Evolutionary conservation across 2,888 invertebrate genomes (phyloP).

Genomic region (Lycia hirtaria): DNA sequence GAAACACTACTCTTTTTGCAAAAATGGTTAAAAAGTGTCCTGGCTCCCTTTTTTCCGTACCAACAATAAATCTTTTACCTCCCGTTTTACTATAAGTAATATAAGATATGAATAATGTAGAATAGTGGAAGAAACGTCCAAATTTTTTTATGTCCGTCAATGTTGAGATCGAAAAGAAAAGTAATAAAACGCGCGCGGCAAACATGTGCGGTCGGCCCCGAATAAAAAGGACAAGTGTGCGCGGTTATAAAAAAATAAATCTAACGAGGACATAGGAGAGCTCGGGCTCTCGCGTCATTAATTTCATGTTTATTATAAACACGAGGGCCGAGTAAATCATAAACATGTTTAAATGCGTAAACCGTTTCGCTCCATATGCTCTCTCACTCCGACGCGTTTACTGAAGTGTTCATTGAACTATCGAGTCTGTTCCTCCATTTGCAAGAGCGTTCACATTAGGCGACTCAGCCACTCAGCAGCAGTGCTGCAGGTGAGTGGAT

Average conservation of each 20-base stretch:
- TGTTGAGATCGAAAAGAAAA: slow-evolving; percentile 61
- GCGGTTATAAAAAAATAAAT: slow-evolving; percentile 59
- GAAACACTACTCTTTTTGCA: too few relatives aligned
- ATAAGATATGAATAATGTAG: slow-evolving; percentile 49
- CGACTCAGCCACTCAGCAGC: too few relatives aligned
- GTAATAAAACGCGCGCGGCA: slow-evolving; percentile 69
- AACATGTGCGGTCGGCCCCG: slow-evolving; percentile 62
- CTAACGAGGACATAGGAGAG: slow-evolving; percentile 68
- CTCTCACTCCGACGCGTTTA: slow-evolving; percentile 57
- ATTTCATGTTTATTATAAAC: slow-evolving; percentile 81
- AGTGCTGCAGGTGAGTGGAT: too few relatives aligned
- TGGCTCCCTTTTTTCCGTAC: slow-evolving; percentile 15
- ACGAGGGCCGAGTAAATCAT: slow-evolving; percentile 72
- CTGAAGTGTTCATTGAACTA: slow-evolving; percentile 56
- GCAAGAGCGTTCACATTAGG: too few relatives aligned
- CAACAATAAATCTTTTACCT: slow-evolving; percentile 32
- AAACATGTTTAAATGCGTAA: slow-evolving; percentile 66
- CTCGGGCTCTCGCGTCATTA: slow-evolving; percentile 64
- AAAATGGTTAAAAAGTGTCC: too few relatives aligned
- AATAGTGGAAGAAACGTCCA: slow-evolving; percentile 48
- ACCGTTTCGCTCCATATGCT: slow-evolving; percentile 43
- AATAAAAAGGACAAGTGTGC: slow-evolving; percentile 69
- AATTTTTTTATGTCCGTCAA: slow-evolving; percentile 53
- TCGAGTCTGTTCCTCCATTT: slow-evolving; percentile 14
- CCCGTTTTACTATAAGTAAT: slow-evolving; percentile 35